A percentile compares a stretch with the other conserved stretches of the same genome.
These are phyloP conservation scores for Dolichallabes microphthalmus DNA, from an alignment of 2,113 vertebrate species.

Conservation along the genomic window DNA sequence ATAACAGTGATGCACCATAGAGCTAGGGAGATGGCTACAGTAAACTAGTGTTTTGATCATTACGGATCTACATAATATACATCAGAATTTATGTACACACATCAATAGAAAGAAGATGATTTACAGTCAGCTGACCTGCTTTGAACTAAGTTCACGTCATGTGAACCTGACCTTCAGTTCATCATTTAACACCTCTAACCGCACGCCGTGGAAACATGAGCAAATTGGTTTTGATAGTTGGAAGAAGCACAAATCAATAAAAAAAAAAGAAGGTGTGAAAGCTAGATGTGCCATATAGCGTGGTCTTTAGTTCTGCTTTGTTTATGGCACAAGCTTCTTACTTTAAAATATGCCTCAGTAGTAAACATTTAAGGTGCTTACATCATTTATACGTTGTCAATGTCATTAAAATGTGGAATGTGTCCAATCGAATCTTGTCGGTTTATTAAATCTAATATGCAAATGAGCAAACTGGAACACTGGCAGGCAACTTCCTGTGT, in stretches of 20 bases:
- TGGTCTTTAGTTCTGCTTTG: neutral
- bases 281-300: neutral
- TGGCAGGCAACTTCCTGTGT: neutral
- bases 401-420: neutral
- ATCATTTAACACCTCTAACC: neutral
- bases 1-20: neutral
- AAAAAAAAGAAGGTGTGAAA: neutral
- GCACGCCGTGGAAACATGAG: neutral
- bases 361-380: neutral
- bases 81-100: neutral
- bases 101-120: neutral
- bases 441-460: neutral
- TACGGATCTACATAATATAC: neutral
- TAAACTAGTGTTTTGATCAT: neutral
- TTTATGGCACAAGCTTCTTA: neutral
- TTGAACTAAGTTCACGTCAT: neutral
- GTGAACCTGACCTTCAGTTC: neutral
- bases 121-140: neutral
- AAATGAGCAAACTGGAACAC: neutral
- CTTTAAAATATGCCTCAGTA: neutral
- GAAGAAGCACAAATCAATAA: neutral
- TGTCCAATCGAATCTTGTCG: neutral
- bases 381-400: neutral
- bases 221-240: neutral
- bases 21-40: neutral